Conservation (phyloP, 2,113 vertebrate species). For the Xenotilapia leptura region DNA sequence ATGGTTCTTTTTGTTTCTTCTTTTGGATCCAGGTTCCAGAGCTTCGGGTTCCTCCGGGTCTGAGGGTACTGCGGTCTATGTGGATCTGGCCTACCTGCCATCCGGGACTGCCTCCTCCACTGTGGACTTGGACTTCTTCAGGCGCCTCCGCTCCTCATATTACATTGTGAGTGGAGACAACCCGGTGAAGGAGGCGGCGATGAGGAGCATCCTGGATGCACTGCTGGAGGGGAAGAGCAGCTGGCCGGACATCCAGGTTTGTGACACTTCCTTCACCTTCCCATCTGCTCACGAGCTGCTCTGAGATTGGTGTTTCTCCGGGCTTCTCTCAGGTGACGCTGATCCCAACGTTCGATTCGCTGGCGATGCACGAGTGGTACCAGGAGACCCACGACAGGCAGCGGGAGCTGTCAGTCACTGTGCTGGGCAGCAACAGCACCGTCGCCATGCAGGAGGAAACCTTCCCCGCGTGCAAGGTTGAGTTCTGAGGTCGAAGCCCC, state of each 20-base stretch:
- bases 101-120: slow-evolving; percentile 71
- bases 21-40: neutral
- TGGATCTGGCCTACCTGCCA: slow-evolving; percentile 91
- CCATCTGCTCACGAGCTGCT: neutral
- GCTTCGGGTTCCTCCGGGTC: slow-evolving; percentile 3
- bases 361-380: slow-evolving; percentile 88
- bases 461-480: slow-evolving; percentile 94
- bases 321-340: slow-evolving; percentile 78
- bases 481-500: slow-evolving; percentile 74
- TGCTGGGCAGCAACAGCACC: slow-evolving; percentile 90
- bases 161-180: slow-evolving; percentile 90
- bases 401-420: slow-evolving; percentile 78
- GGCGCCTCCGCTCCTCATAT: slow-evolving; percentile 77
- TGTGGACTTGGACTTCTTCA: slow-evolving; percentile 81
- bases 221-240: slow-evolving; percentile 79
- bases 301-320: neutral
- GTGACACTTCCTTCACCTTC: neutral
- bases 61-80: slow-evolving; percentile 58
- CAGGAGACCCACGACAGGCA: slow-evolving; percentile 81
- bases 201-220: slow-evolving; percentile 79
- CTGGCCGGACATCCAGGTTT: slow-evolving; percentile 82
- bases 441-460: slow-evolving; percentile 96
- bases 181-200: slow-evolving; percentile 72
- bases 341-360: slow-evolving; percentile 89
- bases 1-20: neutral